A percentile compares a stretch with the other conserved stretches of the same genome.
Conservation (phyloP, 2,113 vertebrate species). For the Columba janthina region DNA sequence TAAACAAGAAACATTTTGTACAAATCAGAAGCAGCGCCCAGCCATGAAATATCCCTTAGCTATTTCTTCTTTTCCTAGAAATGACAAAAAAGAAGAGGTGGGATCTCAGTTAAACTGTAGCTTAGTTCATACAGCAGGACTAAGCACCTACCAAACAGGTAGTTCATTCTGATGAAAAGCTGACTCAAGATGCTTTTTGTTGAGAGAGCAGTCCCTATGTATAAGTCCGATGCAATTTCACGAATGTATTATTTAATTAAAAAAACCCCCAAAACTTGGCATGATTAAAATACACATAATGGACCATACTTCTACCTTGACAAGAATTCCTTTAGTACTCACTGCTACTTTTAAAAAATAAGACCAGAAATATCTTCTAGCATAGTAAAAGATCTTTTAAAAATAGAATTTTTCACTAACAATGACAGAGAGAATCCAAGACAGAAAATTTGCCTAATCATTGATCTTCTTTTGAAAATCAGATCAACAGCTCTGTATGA, state of each 20-base stretch:
- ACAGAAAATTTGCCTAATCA: background rate
- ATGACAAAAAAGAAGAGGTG: background rate
- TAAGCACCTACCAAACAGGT: background rate
- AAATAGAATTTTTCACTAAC: background rate
- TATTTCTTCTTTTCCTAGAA: background rate
- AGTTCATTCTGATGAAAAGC: background rate
- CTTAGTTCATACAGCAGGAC: background rate
- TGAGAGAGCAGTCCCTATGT: background rate
- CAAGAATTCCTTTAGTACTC: background rate
- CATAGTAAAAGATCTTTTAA: background rate
- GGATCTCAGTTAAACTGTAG: background rate
- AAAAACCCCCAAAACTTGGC: background rate
- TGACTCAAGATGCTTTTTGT: background rate
- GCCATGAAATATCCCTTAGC: background rate
- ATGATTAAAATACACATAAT: background rate
- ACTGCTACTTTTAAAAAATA: background rate
- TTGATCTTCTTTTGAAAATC: slow-evolving; percentile 47
- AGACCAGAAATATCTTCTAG: background rate
- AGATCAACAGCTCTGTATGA: slow-evolving; percentile 17
- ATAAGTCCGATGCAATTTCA: background rate
- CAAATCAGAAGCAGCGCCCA: background rate
- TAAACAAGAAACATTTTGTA: background rate
- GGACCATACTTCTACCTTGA: background rate
- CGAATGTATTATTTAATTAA: background rate
- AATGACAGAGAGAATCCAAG: background rate